Base-by-base conservation (phyloP, 2,113 vertebrate genomes). In the Cinclus cinclus region DNA sequence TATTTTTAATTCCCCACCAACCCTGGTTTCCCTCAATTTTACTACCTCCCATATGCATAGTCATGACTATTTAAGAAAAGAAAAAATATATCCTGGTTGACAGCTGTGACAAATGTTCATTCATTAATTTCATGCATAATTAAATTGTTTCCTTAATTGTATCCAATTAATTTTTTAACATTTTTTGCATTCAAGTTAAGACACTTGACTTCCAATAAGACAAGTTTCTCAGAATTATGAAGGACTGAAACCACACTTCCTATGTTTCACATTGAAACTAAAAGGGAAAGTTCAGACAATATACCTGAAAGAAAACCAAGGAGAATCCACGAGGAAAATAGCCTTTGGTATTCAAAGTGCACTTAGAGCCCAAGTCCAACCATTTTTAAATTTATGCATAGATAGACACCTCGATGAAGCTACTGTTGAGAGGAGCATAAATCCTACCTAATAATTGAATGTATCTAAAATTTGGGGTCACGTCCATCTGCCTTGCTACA, bases 71-170 rank as follows among this genome's bases (percentile, higher is more conserved):
- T 67, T 90, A 87, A 89, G 44, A 55, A 63, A 63, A 85, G 52
- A 82, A 91, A 89, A 73, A 64, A 17, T 42, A 74, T 62, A 62
- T 85, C 46, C 52, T 27, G 16, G 37, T 58, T 83, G 80, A 83
- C 77, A 92, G 49, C 68, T 92, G 55, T 87, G 64, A 94, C 19
- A 93, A 95, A 90, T 95, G 14, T 70, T 96, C 73, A 73, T 87
- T 83, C 56, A 55, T 78, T 81, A 77, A 24, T 94, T 95, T 88
- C 6, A 67, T 28, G 39, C 28, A 94, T 75, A 87, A 92, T 84
- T 56, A 49, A 83, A 90, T 94, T 76, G 64, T 94, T 95, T 91
- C 41, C 68, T 77, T 89, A 71, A 95, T 90, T 91, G 33, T 71
- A 92, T 76, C 35, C 55, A 92, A 92, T 77, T 94, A 83, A 65